These are phyloP conservation scores for Andrena hattorfiana DNA, from an alignment of 2,888 invertebrate species.

Conservation along the genomic window DNA sequence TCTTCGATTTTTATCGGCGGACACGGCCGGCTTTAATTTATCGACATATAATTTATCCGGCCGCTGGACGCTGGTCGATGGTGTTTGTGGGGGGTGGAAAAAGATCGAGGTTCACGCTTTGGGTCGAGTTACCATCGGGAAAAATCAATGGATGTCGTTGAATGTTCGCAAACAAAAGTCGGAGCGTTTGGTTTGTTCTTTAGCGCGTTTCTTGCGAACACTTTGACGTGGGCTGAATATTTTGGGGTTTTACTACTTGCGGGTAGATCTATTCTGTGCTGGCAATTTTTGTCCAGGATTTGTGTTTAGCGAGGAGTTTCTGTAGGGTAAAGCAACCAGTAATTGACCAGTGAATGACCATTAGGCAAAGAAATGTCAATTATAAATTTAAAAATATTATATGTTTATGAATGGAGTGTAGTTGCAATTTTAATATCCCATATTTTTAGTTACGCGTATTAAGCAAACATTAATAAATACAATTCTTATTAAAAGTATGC, in stretches of 20 bases:
- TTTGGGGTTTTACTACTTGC: slow-evolving; percentile 2
- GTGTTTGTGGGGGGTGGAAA: slow-evolving; percentile 17
- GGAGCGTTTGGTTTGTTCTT: neutral
- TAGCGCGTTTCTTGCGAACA: neutral
- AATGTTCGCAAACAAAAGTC: neutral
- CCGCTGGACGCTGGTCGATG: slow-evolving; percentile 19
- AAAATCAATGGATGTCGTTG: slow-evolving; percentile 7
- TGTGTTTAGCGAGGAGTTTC: neutral
- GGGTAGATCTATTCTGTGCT: neutral
- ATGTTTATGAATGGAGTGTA: no score
- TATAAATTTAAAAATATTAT: no score
- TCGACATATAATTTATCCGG: slow-evolving; percentile 60
- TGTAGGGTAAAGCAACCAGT: no score
- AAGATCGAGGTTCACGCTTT: slow-evolving; percentile 4
- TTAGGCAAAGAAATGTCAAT: no score
- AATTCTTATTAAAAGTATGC: no score
- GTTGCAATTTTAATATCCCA: no score
- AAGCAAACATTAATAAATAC: no score
- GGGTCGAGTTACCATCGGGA: slow-evolving; percentile 44
- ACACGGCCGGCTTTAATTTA: slow-evolving; percentile 49
- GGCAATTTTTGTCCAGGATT: no score
- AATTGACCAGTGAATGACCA: no score
- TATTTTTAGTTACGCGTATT: no score
- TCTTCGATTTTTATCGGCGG: slow-evolving; percentile 57
- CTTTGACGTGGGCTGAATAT: neutral